Evolutionary conservation across 2,888 invertebrate species (phyloP).

Genomic region (Acleris cristana): DNA sequence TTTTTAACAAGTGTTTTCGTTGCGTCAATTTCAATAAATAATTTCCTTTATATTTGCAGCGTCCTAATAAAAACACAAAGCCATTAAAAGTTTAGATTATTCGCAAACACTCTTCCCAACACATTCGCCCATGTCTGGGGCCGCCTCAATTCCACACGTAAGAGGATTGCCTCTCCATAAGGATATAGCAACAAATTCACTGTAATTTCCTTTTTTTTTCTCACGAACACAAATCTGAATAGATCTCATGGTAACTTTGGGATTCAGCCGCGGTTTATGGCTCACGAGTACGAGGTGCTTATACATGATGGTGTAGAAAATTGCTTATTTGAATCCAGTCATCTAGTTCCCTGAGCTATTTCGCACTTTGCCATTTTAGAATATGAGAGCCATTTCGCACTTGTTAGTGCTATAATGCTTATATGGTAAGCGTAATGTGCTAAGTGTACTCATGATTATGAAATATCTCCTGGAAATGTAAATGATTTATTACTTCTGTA

Average conservation of each 20-base stretch:
- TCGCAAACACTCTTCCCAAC: not conserved
- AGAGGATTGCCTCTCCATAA: slow-evolving; percentile 75
- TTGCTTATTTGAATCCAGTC: slow-evolving; percentile 71
- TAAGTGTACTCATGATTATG: not conserved
- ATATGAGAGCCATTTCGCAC: slow-evolving; percentile 32
- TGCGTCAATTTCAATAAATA: too few relatives aligned
- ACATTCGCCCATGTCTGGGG: slow-evolving; percentile 23
- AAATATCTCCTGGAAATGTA: too few relatives aligned
- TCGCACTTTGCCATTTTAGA: slow-evolving; percentile 53
- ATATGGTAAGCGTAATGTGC: not conserved
- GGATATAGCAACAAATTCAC: slow-evolving; percentile 79
- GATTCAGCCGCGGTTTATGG: slow-evolving; percentile 61
- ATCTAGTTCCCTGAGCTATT: slow-evolving; percentile 52
- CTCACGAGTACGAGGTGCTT: slow-evolving; percentile 60
- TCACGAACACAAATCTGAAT: slow-evolving; percentile 72
- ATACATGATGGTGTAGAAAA: slow-evolving; percentile 58
- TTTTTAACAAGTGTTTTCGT: too few relatives aligned
- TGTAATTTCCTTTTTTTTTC: slow-evolving; percentile 78
- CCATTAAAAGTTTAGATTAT: too few relatives aligned
- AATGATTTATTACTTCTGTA: too few relatives aligned
- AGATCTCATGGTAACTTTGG: slow-evolving; percentile 56
- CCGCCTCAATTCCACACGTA: slow-evolving; percentile 61
- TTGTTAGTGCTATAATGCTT: slow-evolving; percentile 1
- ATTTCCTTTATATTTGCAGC: too few relatives aligned
- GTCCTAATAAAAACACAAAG: too few relatives aligned